Evolutionary conservation across 2,888 invertebrate species (phyloP), one percentile per base, ranked within the genome.

Genomic region (Leucophenga maculata): DNA sequence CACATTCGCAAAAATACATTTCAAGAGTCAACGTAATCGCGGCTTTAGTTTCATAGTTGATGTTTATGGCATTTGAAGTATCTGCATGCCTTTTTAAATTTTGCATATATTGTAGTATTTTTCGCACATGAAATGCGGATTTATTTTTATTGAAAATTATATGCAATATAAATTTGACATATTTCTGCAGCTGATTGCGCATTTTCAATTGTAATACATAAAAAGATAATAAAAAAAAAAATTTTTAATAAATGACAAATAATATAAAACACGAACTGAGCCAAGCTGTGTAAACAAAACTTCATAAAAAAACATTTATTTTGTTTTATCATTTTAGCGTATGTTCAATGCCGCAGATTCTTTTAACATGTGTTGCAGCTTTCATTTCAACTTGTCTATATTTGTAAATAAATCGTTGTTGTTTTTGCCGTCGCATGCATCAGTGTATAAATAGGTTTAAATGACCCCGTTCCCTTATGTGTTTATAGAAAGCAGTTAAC

Each of bases 1-100:
- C 59, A 80, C 67, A 9, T 80, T 77, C 32, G 88, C 86, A 1
- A 86, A 86, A 0, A 69, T 90, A 0, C 86, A 85, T 46, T 88
- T 90, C 77, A 89, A 88, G 75, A 90, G 90, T 22, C 86, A 88
- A 72, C 83, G 89, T 16, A 83, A 86, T 44, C 87, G 88, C 39
- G 87, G 89, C 6, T 87, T 90, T 76, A 88, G 89, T 74, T 90
- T 89, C 73, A 65, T 87, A 16, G 82, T 90, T 13, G 86, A 88
- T 62, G 73, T 90, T 48, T 90, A 88, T 77, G 89, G 79, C 48
- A 72, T 77, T 73, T 79, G 11, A 39, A 39, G 11, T 39, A 1
- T 26, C 3, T 26, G 26, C 26, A 26, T 26, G 2, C 26, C 4
- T 3, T 3, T 26, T 26, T 26, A 26, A 26, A 3, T 26, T 54